Evolutionary conservation across 2,113 vertebrate species (phyloP).

Genomic region (Rhizomys pruinosus): DNA sequence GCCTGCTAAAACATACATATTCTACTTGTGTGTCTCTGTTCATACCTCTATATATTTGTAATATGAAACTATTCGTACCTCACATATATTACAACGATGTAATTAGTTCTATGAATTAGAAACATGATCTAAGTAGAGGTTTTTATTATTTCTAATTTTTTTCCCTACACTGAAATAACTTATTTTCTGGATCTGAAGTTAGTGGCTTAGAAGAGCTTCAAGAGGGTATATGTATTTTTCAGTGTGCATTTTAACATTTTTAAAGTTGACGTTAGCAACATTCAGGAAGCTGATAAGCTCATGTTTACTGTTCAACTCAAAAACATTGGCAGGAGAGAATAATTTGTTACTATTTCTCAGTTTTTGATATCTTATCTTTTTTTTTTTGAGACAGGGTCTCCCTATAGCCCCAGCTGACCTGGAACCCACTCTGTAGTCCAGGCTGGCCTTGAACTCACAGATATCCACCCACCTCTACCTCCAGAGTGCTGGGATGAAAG

Average conservation of each 20-base stretch:
- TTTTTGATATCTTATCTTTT: no score
- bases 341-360: not conserved
- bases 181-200: not conserved
- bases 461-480: no score
- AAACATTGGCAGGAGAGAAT: not conserved
- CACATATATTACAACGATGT: not conserved
- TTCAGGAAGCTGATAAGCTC: not conserved
- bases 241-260: not conserved
- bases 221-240: not conserved
- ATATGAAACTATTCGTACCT: not conserved
- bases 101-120: slow-evolving; percentile 12
- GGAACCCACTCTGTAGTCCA: no score
- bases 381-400: no score
- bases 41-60: not conserved
- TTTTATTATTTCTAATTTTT: not conserved
- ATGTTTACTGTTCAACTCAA: not conserved
- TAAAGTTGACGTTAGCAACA: not conserved
- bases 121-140: not conserved
- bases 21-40: not conserved
- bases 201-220: not conserved
- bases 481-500: no score
- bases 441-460: no score
- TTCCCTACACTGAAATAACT: not conserved
- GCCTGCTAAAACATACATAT: not conserved
- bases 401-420: no score